Percentiles rank a stretch among this genome's conserved stretches.
Conservation (phyloP, 2,113 vertebrate species). For the Phocoena sinus region DNA sequence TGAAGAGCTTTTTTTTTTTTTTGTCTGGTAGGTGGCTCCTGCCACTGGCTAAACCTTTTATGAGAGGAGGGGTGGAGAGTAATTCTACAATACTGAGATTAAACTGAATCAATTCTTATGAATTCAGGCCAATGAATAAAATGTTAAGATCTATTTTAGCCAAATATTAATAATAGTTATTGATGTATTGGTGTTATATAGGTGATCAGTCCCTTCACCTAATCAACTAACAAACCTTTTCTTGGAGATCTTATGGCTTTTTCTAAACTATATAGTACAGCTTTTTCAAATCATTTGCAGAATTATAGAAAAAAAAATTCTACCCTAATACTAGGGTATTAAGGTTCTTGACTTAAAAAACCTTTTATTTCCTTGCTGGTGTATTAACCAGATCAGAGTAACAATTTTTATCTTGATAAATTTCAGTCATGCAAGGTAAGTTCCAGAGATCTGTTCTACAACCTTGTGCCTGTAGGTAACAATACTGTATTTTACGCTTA, state of each 20-base stretch:
- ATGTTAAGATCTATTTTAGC: neutral
- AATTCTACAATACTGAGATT: neutral
- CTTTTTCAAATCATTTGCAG: constrained; percentile 20
- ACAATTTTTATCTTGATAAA: neutral
- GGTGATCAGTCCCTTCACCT: neutral
- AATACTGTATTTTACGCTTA: neutral
- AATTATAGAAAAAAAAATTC: neutral
- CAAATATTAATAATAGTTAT: neutral
- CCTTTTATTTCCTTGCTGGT: constrained; percentile 2
- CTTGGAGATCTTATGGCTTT: neutral
- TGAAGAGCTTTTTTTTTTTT: neutral
- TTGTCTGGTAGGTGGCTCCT: neutral
- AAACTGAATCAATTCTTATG: neutral
- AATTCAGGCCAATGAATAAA: neutral
- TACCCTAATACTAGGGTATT: neutral
- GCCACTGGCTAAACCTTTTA: neutral
- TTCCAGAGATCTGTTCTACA: neutral
- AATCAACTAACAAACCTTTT: neutral
- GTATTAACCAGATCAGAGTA: neutral
- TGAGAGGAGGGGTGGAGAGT: neutral
- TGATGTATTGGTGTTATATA: constrained; percentile 8
- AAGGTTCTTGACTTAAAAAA: neutral
- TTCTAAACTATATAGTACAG: neutral
- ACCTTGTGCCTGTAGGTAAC: neutral
- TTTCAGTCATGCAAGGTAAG: neutral